These are phyloP conservation scores for Sarcophilus harrisii DNA, from an alignment of 2,797 vertebrate species.

Conservation along the genomic window DNA sequence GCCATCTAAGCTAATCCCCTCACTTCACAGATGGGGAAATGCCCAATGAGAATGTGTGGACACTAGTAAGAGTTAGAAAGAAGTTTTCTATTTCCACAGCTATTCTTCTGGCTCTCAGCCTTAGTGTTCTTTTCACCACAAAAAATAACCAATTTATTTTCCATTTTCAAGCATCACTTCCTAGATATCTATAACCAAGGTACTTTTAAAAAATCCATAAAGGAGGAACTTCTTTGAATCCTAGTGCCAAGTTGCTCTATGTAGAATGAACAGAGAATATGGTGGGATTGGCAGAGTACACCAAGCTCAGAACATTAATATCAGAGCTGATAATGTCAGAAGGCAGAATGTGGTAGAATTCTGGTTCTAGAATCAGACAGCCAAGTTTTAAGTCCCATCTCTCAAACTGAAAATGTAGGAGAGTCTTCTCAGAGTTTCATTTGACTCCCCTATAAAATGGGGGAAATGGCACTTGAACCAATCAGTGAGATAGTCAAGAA, in stretches of 20 bases:
- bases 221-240: conserved; percentile 15
- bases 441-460: background rate
- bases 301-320: background rate
- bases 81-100: background rate
- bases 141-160: conserved; percentile 6
- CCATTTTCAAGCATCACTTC: conserved; percentile 31
- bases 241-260: conserved; percentile 31
- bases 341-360: background rate
- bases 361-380: background rate
- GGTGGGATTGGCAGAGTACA: background rate
- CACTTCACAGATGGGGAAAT: background rate
- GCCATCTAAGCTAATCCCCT: background rate
- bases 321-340: background rate
- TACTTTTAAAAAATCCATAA: background rate
- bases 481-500: background rate
- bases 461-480: background rate
- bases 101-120: background rate
- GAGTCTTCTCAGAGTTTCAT: background rate
- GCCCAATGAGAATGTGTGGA: background rate
- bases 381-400: background rate
- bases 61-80: background rate
- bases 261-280: background rate
- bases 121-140: background rate
- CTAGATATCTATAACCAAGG: conserved; percentile 15
- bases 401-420: background rate